A percentile compares a stretch with the other conserved stretches of the same genome.
Conservation (phyloP, 1,140 invertebrate genomes). For the Dinothrombium tinctorium region DNA sequence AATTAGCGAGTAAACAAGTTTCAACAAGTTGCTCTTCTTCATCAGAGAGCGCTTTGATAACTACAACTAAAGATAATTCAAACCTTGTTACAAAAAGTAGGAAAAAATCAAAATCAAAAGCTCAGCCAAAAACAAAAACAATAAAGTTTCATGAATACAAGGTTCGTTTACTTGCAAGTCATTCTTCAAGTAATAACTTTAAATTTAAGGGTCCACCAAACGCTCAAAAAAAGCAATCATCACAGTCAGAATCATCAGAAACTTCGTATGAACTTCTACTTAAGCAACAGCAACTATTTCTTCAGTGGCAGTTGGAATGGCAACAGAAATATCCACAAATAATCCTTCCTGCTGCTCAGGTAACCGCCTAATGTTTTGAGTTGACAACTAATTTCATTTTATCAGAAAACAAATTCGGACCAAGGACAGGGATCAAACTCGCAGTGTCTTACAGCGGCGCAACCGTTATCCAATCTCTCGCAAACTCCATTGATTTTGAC, state of each 20-base stretch:
- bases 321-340: conserved; percentile 59
- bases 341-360: conserved; percentile 20
- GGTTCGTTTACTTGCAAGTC: conserved; percentile 20
- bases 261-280: conserved; percentile 73
- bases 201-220: conserved; percentile 52
- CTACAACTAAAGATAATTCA: not conserved
- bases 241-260: conserved; percentile 27
- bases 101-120: conserved; percentile 64
- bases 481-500: too few relatives aligned
- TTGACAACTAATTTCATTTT: conserved; percentile 17
- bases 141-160: conserved; percentile 98
- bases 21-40: too few relatives aligned
- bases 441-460: too few relatives aligned
- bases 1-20: too few relatives aligned
- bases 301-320: conserved; percentile 62
- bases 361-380: not conserved
- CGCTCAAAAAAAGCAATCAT: conserved; percentile 29
- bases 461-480: too few relatives aligned
- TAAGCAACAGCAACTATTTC: conserved; percentile 72
- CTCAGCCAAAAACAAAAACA: conserved; percentile 53
- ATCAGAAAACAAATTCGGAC: conserved; percentile 2
- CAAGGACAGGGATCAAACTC: too few relatives aligned
- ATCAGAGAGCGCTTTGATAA: not conserved
- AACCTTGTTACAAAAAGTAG: conserved; percentile 32
- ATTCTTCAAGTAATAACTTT: not conserved